Evolutionary conservation across 2,888 invertebrate species (phyloP), one percentile per base, ranked within the genome.

Genomic region (Cancer borealis): DNA sequence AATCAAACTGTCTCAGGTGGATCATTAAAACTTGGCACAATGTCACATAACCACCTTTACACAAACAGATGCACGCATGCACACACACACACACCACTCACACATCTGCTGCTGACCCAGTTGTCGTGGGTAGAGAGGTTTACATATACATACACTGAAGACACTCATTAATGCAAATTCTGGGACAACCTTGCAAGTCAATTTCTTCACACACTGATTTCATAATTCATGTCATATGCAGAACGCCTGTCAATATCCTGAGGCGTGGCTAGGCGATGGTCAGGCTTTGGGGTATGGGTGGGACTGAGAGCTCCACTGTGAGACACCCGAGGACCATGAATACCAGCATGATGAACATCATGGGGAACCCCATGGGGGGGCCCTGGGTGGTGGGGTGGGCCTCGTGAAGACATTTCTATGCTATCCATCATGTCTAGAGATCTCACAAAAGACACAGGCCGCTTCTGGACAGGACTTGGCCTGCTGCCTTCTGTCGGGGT

Each of bases 401-500:
- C 95, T 26, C 95, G 92, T 46, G 95, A 92, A 49, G 92, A 93
- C 95, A 95, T 95, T 88, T 95, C 95, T 96, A 98, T 98, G 94
- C 98, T 98, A 97, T 98, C 98, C 96, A 98, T 98, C 97, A 98
- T 98, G 97, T 98, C 98, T 54, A 98, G 97, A 89, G 98, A 98
- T 96, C 98, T 97, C 95, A 98, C 98, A 97, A 98, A 98, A 95
- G 98, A 98, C 97, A 98, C 98, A 89, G 98, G 98, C 95, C 98
- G 97, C 94, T 98, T 97, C 97, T 95, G 96, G 66, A 96, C 96
- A 91, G 96, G 95, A 66, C 93, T 93, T 17, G 95, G 95, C 60
- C 95, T 26, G 45, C 92, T 88, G 49, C 95, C 95, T n/a, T 94
- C 95, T 39, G 95, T 95, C 30, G 95, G 95, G 21, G 95, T 95